Evolutionary conservation across 2,888 invertebrate genomes (phyloP).

Genomic region (Microctonus hyperodae): DNA sequence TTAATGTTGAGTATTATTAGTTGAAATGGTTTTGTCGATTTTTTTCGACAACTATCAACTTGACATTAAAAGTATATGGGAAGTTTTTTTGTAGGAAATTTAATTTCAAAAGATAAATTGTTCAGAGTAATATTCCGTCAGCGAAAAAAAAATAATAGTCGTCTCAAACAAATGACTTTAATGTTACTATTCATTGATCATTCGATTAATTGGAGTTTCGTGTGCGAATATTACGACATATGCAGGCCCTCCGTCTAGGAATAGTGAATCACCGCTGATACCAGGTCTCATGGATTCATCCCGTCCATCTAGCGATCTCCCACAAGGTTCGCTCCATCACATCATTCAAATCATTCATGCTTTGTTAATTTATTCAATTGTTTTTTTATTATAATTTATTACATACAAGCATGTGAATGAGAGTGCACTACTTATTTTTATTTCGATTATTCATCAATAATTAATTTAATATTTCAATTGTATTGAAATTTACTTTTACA

Average conservation of each 20-base stretch:
- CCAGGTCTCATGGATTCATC: slow-evolving; percentile 71
- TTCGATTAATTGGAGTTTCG: slow-evolving; percentile 1
- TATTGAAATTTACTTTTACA: no score
- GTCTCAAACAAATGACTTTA: no score
- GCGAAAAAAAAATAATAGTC: no score
- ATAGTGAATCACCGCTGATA: slow-evolving; percentile 73
- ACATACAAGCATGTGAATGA: slow-evolving; percentile 30
- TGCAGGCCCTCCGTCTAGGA: slow-evolving; percentile 71
- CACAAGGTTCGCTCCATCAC: slow-evolving; percentile 58
- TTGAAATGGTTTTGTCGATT: no score
- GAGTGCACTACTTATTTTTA: neutral
- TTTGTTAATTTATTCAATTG: slow-evolving; percentile 18
- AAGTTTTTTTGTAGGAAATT: no score
- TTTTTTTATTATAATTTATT: slow-evolving; percentile 20
- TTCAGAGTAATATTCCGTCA: no score
- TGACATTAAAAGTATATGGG: no score
- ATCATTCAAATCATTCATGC: slow-evolving; percentile 39
- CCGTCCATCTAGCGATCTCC: slow-evolving; percentile 68
- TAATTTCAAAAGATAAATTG: no score
- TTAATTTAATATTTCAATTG: no score
- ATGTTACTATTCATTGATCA: slow-evolving; percentile 6
- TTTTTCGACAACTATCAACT: no score
- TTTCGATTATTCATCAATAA: neutral
- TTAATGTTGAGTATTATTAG: no score
- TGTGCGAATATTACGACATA: slow-evolving; percentile 37